Evolutionary conservation across 2,888 invertebrate genomes (phyloP), one percentile per base, ranked within the genome.

Genomic region (Calephelis perditalis): DNA sequence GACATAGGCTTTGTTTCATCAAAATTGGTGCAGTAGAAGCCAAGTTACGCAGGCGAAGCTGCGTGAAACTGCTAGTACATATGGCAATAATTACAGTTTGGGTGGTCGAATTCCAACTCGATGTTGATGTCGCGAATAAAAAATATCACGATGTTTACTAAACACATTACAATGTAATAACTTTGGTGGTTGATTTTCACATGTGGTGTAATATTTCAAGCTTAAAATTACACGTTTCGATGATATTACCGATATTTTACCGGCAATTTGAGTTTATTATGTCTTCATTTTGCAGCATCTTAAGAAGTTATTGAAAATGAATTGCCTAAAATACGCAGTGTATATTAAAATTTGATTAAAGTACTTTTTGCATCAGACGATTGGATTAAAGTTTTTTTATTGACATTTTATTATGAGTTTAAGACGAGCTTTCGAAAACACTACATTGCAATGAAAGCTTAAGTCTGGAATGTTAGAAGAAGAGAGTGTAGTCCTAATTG

Each of bases 81-180:
- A 71, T 77, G 69, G 65, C 59, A 63, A 69, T 68, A 71, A 70
- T 67, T 68, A 67, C 73, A 64, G 62, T 70, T 69, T 76, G 76
- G 75, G 75, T 76, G 75, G 73, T 71, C 73, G 63, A 60, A 60
- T 63, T 65, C 62, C 64, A 68, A 11, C 10, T n/a, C 40, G 40
- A 52, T 52, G 69, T 68, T 68, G 73, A 73, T 73, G 71, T 76
- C 72, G 74, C 72, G 67, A 69, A 71, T 70, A 70, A 72, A 74
- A 73, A 70, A 69, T 67, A 71, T 70, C 67, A 62, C 62, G 60
- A 65, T 73, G 78, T 80, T 83, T 82, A 73, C 73, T 77, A 82
- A 84, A 84, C 76, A 78, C 70, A 70, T 70, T 65, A 69, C 74
- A 73, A 75, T 77, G 77, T 79, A 70, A 67, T 67, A 66, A 64